Base-by-base conservation (phyloP, 2,888 invertebrate species). In the Cantharis lateralis region DNA sequence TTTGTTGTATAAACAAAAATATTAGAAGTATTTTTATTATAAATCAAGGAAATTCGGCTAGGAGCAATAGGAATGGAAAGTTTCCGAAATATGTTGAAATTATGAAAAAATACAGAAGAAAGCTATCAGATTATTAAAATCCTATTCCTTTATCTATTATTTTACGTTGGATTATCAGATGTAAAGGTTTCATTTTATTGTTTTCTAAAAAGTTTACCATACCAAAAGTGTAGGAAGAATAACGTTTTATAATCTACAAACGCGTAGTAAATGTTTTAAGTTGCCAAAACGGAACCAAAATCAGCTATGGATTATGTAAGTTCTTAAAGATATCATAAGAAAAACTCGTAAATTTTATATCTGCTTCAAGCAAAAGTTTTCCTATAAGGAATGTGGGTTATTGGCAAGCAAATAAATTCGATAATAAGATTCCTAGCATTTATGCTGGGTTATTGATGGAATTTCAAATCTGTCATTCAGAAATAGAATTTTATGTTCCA, bases 361-460 rank as follows among this genome's bases (percentile, higher is more conserved):
- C 71, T 77, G 77, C 77, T 68, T 70, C 66, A 74, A 74, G 77
- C 77, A 74, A 76, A 73, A 74, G 76, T 76, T 77, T 68, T 70
- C 62, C 70, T 74, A 77, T 77, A 77, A 73, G 73, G 71, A 77
- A 77, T 77, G 77, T 69, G 73, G 77, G 48, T 77, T 77, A 77
- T 77, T 77, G 77, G 77, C 77, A 68, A 77, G 77, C 77, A 77
- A 77, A 77, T 77, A 77, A 77, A 77, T 77, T 77, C 74, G 73
- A 77, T 77, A 77, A 77, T 77, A 77, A 77, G 77, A 77, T 77
- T 76, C 72, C 77, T 73, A 70, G 64, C 73, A 73, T 77, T 77
- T 74, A 74, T 77, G 68, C 70, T 62, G 70, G 68, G 74, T 64
- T 66, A 77, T 71, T 77, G 73, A 77, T 73, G 77, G 77, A 77